Conservation (phyloP, 2,797 vertebrate genomes). For the Babyrousa celebensis region DNA sequence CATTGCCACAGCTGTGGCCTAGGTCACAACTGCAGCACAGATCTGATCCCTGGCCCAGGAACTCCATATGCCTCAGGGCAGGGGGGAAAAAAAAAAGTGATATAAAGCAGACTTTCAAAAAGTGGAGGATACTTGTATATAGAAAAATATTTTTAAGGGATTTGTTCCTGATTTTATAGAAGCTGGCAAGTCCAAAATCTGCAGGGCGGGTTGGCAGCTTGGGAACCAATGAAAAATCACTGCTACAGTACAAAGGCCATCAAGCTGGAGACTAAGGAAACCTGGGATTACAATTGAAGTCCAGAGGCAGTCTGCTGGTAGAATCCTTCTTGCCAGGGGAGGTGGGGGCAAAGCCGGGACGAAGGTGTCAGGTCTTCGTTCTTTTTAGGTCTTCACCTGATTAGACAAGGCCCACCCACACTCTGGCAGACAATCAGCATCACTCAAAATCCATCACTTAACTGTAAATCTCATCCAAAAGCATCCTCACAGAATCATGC, state of each 20-base stretch:
- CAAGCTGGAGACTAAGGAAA: not conserved
- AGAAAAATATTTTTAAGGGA: not conserved
- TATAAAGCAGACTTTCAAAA: not conserved
- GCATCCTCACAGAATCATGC: not conserved
- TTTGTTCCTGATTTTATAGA: not conserved
- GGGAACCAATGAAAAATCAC: not conserved
- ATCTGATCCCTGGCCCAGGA: too few relatives aligned
- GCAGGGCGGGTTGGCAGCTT: not conserved
- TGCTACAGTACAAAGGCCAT: not conserved
- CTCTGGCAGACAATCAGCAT: not conserved
- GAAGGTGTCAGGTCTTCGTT: not conserved
- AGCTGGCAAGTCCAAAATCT: not conserved
- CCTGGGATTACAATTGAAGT: not conserved
- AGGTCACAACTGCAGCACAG: too few relatives aligned
- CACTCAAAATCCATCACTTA: not conserved
- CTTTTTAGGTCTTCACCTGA: not conserved
- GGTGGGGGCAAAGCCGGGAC: too few relatives aligned
- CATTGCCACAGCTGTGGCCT: too few relatives aligned
- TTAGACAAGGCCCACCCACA: not conserved
- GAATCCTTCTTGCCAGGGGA: not conserved
- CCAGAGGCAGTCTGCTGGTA: not conserved
- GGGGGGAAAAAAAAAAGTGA: too few relatives aligned
- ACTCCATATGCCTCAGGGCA: too few relatives aligned
- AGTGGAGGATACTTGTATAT: not conserved
- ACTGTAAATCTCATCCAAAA: conserved; percentile 33